Evolutionary conservation across 2,888 invertebrate genomes (phyloP).

Genomic region (Camptogramma bilineatum): DNA sequence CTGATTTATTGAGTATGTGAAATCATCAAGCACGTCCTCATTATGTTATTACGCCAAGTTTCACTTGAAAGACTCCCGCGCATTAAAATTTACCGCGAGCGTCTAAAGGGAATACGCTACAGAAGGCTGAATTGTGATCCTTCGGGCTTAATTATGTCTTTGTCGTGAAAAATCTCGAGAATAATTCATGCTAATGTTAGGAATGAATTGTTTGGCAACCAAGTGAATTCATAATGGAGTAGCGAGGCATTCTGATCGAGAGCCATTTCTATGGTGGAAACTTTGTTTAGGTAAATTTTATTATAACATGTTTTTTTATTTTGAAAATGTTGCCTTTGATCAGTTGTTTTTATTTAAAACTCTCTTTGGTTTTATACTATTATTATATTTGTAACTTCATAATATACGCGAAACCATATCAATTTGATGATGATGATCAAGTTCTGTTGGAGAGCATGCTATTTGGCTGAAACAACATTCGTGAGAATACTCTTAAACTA

Average conservation of each 20-base stretch:
- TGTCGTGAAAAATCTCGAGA: slow-evolving; percentile 60
- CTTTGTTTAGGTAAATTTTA: no score
- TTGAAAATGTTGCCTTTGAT: no score
- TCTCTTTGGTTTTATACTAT: no score
- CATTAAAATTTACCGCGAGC: slow-evolving; percentile 53
- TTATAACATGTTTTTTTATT: no score
- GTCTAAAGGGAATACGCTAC: slow-evolving; percentile 66
- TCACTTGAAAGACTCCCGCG: slow-evolving; percentile 34
- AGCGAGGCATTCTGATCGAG: not conserved
- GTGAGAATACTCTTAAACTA: no score
- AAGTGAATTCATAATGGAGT: slow-evolving; percentile 25
- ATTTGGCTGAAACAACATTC: no score
- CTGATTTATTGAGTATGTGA: slow-evolving; percentile 25
- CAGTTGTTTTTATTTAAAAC: no score
- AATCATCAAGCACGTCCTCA: slow-evolving; percentile 23
- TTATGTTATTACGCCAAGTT: slow-evolving; percentile 26
- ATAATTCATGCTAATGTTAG: slow-evolving; percentile 64
- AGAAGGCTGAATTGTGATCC: slow-evolving; percentile 65
- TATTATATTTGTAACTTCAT: no score
- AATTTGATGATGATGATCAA: no score
- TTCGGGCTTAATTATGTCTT: slow-evolving; percentile 77
- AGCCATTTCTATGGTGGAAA: not conserved
- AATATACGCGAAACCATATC: no score
- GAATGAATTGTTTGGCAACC: slow-evolving; percentile 35
- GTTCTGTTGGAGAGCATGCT: no score